Percentiles rank a stretch among this genome's conserved stretches.
Conservation (phyloP, 2,797 vertebrate species). For the Tadarida brasiliensis region DNA sequence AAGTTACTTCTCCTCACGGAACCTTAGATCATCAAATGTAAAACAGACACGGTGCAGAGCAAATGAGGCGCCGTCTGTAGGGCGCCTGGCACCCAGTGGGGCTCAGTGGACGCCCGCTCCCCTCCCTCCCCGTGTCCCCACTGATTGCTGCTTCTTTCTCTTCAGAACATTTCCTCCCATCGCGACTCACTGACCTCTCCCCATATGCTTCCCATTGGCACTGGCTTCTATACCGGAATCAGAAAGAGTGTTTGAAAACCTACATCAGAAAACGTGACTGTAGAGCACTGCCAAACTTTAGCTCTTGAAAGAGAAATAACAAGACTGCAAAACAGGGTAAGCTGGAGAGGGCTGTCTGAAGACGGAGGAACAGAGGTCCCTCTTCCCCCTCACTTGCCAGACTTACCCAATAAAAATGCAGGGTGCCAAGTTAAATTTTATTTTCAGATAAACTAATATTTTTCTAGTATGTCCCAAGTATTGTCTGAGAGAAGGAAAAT, state of each 20-base stretch:
- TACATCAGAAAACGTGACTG: background rate
- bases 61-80: background rate
- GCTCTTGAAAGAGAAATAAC: constrained; percentile 62
- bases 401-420: background rate
- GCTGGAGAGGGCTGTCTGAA: background rate
- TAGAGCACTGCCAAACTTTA: background rate
- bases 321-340: background rate
- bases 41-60: background rate
- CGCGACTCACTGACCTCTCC: background rate
- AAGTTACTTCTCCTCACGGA: background rate
- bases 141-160: background rate
- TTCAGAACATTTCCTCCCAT: background rate
- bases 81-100: background rate
- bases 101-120: rapidly evolving
- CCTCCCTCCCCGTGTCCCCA: background rate
- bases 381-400: background rate
- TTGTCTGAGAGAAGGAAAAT: background rate
- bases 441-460: background rate
- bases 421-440: background rate
- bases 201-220: background rate
- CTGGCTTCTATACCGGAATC: constrained; percentile 40
- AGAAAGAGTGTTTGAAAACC: background rate
- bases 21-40: background rate
- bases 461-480: background rate
- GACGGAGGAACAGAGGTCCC: background rate